phyloP scores from a whole-genome alignment of 1,140 invertebrate species.

The Philotrypesis tridentata region DNA sequence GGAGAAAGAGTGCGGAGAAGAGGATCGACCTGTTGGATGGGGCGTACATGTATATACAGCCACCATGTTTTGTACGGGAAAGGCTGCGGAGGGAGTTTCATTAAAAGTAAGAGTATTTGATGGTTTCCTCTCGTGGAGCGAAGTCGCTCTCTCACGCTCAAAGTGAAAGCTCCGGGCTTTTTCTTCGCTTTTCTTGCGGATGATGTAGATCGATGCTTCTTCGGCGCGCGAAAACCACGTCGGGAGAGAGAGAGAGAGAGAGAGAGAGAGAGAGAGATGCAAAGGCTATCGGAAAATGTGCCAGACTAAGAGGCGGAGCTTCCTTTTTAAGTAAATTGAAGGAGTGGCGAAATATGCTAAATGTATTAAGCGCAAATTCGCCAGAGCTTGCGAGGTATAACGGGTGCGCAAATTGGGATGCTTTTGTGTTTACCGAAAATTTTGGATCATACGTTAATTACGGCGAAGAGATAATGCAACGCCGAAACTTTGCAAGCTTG shows the following conservation, averaged over 20 bases:
- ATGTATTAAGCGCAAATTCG: too few species aligned
- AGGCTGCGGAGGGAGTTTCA: constrained; percentile 1
- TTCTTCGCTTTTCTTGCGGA: background rate
- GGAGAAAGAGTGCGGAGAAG: background rate
- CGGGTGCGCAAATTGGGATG: too few species aligned
- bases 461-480: too few species aligned
- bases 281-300: background rate
- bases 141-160: background rate
- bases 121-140: background rate
- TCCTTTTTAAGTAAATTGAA: background rate
- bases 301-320: background rate
- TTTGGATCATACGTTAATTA: too few species aligned
- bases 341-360: background rate
- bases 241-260: too few species aligned
- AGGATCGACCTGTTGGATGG: background rate
- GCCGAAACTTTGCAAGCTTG: too few species aligned
- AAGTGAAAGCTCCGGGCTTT: background rate
- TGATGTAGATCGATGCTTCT: constrained; percentile 11
- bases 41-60: too few species aligned
- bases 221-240: background rate
- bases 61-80: background rate
- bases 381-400: too few species aligned
- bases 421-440: too few species aligned
- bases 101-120: constrained; percentile 33
- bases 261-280: too few species aligned